phyloP scores from a whole-genome alignment of 1,140 invertebrate species.

The Hetaerina americana region DNA sequence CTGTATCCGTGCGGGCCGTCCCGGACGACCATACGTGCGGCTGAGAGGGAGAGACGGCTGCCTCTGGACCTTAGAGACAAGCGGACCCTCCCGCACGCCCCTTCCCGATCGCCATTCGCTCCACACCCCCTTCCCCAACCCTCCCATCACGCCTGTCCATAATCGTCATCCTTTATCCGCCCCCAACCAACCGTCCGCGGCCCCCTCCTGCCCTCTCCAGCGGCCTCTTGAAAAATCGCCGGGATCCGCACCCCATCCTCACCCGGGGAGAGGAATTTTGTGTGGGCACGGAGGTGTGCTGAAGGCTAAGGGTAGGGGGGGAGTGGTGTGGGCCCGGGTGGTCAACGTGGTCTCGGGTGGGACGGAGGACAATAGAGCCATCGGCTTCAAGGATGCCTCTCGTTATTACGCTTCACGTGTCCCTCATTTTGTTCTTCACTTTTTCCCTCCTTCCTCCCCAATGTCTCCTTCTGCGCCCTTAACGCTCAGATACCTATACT shows the following conservation, averaged over 20 bases:
- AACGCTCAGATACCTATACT: too few species aligned
- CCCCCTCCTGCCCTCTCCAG: neutral
- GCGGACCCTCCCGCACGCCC: too few species aligned
- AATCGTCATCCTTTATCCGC: neutral
- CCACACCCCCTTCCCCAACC: neutral
- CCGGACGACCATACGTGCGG: neutral
- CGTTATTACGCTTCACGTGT: conserved; percentile 7
- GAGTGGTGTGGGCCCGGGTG: neutral
- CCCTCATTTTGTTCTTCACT: neutral
- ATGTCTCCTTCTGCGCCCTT: neutral
- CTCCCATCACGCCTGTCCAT: neutral
- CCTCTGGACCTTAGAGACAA: neutral
- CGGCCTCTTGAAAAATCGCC: neutral
- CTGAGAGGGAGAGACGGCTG: neutral
- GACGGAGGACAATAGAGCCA: conserved; percentile 4
- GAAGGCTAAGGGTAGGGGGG: neutral
- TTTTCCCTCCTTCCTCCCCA: neutral
- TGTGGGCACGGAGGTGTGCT: neutral
- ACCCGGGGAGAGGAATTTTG: neutral
- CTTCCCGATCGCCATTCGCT: too few species aligned
- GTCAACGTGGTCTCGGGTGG: neutral
- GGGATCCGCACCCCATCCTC: neutral
- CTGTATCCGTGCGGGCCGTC: neutral
- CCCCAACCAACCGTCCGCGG: neutral
- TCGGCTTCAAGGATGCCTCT: conserved; percentile 4